A percentile compares a stretch with the other conserved stretches of the same genome.
Conservation (phyloP, 2,888 invertebrate species). For the Crossocerus cetratus region DNA sequence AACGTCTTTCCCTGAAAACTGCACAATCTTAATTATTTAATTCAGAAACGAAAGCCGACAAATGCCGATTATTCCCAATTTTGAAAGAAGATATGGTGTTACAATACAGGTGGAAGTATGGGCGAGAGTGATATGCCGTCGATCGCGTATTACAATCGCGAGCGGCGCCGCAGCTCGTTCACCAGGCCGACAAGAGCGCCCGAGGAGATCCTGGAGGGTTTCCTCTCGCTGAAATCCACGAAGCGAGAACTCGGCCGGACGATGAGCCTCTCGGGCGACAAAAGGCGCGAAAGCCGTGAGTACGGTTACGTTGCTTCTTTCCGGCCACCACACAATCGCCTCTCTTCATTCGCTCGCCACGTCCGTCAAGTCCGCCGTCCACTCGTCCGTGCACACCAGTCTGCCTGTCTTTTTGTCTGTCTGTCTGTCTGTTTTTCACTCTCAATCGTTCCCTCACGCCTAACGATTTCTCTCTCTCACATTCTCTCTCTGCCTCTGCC, state of each 20-base stretch:
- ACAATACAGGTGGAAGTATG: conserved; percentile 71
- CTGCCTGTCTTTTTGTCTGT: conserved; percentile 28
- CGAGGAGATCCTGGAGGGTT: conserved; percentile 83
- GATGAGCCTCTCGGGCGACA: conserved; percentile 85
- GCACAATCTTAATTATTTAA: not conserved
- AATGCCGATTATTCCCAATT: not conserved
- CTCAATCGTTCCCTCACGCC: conserved; percentile 20
- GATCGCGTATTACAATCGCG: conserved; percentile 80
- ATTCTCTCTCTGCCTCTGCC: conserved; percentile 34
- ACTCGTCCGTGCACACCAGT: conserved; percentile 26
- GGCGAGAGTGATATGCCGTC: conserved; percentile 79
- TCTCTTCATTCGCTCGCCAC: conserved; percentile 34
- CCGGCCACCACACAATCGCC: conserved; percentile 59
- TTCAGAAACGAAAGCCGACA: not conserved
- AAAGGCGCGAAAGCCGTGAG: conserved; percentile 84
- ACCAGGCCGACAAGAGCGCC: conserved; percentile 86
- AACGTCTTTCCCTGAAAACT: no score
- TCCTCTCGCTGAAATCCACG: conserved; percentile 86
- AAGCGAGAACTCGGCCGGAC: conserved; percentile 90
- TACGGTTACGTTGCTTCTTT: conserved; percentile 66
- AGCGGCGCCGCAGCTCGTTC: conserved; percentile 89
- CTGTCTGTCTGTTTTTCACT: conserved; percentile 23
- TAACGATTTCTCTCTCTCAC: conserved; percentile 29
- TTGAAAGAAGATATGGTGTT: not conserved
- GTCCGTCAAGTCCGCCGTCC: conserved; percentile 19